Base-by-base conservation (phyloP, 2,797 vertebrate genomes). In the Psittacula derbiana region DNA sequence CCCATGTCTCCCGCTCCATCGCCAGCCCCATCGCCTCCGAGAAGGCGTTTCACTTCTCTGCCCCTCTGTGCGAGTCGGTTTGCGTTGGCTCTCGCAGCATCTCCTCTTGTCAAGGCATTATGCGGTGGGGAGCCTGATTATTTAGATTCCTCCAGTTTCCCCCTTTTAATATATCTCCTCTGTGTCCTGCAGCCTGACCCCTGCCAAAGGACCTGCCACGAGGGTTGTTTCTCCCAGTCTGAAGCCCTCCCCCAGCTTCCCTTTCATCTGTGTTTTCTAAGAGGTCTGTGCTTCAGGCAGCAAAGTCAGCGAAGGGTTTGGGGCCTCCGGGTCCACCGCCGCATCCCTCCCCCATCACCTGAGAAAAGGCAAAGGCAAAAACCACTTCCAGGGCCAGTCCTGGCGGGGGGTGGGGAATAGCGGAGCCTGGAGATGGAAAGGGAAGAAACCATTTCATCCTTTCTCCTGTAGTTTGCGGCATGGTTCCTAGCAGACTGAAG, bases 181-280 rank as follows among this genome's bases (percentile, higher is more conserved):
- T 60, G 92, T 82, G 91, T 97, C 95, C 94, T 40, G 95, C 86
- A 94, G 96, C 78, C 92, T 96, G 96, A 96, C 96, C 96, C 90
- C 96, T 96, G 95, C 96, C 96, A 76, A 88, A 96, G 88, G 95
- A 96, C 94, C 95, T 96, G 96, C 96, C 96, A 95, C 64, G 5
- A 95, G 86, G 90, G 92, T 30, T 95, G 91, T 95, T 97, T 93
- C 96, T 96, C 91, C 94, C 95, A 65, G 94, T 66, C 94, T 90
- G 96, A 73, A 96, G 93, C 96, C 96, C 96, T 97, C 96, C 96
- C 96, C 96, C 95, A 91, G 95, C 94, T 97, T 94, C 96, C 91
- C 96, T 97, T 97, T 97, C 96, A 97, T 97, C 96, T 96, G 83
- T 95, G 88, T 94, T 97, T 96, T 80, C 92, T 67, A 81, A 96